Evolutionary conservation across 1,140 invertebrate species (phyloP).

Genomic region (Saccostrea cuccullata): DNA sequence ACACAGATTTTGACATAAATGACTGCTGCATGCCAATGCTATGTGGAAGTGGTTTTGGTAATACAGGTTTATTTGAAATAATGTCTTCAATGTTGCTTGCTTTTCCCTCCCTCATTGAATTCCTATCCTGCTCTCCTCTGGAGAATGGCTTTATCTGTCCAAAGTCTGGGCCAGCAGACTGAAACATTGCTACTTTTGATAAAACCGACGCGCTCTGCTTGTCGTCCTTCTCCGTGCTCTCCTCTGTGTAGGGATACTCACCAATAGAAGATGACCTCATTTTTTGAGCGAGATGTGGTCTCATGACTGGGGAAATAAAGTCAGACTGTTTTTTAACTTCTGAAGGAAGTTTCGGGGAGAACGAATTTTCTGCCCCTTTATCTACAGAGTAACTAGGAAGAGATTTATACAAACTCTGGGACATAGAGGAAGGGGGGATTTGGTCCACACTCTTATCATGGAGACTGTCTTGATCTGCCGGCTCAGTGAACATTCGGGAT

Average conservation of each 20-base stretch:
- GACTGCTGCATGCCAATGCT: constrained; percentile 47
- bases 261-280: constrained; percentile 59
- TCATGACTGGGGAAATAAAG: constrained; percentile 51
- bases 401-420: constrained; percentile 45
- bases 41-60: constrained; percentile 61
- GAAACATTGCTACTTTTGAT: constrained; percentile 67
- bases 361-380: constrained; percentile 52
- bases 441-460: constrained; percentile 42
- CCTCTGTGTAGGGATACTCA: constrained; percentile 55
- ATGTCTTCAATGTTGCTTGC: constrained; percentile 55
- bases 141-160: constrained; percentile 60
- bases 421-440: constrained; percentile 33
- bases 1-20: constrained; percentile 65
- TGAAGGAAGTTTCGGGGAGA: constrained; percentile 59
- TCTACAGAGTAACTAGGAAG: constrained; percentile 43
- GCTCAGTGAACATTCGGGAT: constrained; percentile 68
- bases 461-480: constrained; percentile 48
- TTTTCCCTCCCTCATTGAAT: constrained; percentile 61
- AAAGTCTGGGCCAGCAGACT: constrained; percentile 53
- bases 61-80: constrained; percentile 66
- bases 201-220: constrained; percentile 59
- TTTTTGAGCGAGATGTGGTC: constrained; percentile 62
- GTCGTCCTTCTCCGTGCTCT: constrained; percentile 43
- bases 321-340: constrained; percentile 55
- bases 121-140: constrained; percentile 55